These are phyloP conservation scores for Prionailurus bengalensis DNA, from an alignment of 2,113 vertebrate species.

Conservation along the genomic window DNA sequence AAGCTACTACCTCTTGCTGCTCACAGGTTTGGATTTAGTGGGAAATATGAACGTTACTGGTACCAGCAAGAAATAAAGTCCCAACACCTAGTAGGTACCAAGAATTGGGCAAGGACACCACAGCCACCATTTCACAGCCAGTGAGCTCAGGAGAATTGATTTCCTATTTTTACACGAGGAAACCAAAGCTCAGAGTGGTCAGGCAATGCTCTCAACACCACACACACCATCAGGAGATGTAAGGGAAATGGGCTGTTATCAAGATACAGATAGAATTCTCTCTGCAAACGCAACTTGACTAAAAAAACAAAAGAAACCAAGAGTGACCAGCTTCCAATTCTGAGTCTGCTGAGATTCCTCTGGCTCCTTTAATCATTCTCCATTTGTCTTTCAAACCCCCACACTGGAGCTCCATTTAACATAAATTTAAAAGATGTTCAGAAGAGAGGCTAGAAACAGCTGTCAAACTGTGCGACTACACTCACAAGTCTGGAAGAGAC, in stretches of 20 bases:
- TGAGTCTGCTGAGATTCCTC: neutral
- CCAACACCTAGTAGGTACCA: neutral
- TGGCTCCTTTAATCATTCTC: neutral
- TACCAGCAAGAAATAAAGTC: neutral
- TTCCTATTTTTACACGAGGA: neutral
- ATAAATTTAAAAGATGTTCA: neutral
- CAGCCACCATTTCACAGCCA: neutral
- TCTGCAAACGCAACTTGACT: neutral
- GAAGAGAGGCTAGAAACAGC: neutral
- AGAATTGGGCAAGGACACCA: neutral
- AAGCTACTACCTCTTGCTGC: neutral
- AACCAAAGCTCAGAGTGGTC: neutral
- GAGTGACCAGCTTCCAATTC: neutral
- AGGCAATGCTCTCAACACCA: conserved; percentile 25
- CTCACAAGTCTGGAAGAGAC: neutral
- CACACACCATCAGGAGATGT: neutral
- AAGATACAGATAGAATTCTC: neutral
- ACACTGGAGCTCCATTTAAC: neutral
- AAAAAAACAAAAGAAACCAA: neutral
- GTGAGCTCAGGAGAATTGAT: neutral
- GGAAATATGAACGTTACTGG: neutral
- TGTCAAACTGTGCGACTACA: neutral
- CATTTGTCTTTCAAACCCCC: neutral
- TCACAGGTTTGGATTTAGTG: neutral
- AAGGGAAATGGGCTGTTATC: neutral